Base-by-base conservation (phyloP, 2,797 vertebrate genomes). In the Enteromius mattozi region DNA sequence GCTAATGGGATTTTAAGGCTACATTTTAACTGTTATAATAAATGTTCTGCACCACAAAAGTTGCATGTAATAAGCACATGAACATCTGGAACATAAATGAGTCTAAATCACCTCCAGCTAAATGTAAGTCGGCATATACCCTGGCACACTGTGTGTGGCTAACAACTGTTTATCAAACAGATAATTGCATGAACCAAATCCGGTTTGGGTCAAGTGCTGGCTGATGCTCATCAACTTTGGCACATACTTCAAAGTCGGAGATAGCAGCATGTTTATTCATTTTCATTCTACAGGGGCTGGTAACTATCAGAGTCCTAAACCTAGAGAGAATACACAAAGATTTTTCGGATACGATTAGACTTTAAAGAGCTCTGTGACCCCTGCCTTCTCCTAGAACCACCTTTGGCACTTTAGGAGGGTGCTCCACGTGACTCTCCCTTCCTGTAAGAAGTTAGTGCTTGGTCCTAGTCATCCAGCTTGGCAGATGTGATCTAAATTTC, bases 151-250 rank as follows among this genome's bases (percentile, higher is more conserved):
- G 80, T 85, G 86, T 87, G 87, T 83, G 85, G 82, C 68, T 85
- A 87, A 88, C 80, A 82, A 86, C 80, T 87, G 85, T 87, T 89
- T 89, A 89, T 85, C 82, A 85, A 79, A 76, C 63, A 42, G 78
- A 85, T 74, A 59, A 82, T 84, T 83, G 74, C 35, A 59, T 81
- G 86, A 86, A 79, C 86, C 81, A 19, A 71, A 85, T 82, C 72
- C 65, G 65, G 85, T 81, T 42, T 37, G 61, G 86, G 88, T 89
- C 87, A 89, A 84, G 85, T 84, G 61, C 56, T 81, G n/a, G 45
- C 72, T 47, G 86, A 89, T 88, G 63, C 51, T 83, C 80, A 88
- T 85, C 86, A 66, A 71, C 82, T 51, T 78, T 83, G 84, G 84
- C 81, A 61, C 65, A 4, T 56, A 81, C 85, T 86, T 89, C 87